Conservation (phyloP, 2,888 invertebrate species). For the Zelleria hepariella region DNA sequence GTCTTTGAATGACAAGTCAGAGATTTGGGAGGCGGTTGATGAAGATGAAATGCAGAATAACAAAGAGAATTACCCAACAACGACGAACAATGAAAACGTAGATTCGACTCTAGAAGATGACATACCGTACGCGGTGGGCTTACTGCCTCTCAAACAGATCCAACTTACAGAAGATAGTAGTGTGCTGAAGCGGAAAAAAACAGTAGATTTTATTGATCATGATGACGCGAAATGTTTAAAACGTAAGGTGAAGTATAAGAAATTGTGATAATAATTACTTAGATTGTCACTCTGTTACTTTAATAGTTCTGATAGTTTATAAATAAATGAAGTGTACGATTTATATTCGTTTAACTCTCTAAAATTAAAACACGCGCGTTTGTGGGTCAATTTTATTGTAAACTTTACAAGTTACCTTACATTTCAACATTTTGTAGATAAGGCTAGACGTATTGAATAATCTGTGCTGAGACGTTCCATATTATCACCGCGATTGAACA, state of each 20-base stretch:
- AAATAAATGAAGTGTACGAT: neutral
- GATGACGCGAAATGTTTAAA: constrained; percentile 57
- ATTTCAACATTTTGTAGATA: neutral
- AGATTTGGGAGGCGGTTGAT: constrained; percentile 28
- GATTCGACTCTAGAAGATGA: constrained; percentile 35
- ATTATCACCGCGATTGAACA: neutral
- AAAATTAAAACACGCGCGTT: constrained; percentile 1
- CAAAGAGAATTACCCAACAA: constrained; percentile 33
- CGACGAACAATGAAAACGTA: constrained; percentile 18
- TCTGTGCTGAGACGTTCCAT: neutral
- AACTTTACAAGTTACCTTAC: constrained; percentile 25
- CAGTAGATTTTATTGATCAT: constrained; percentile 30
- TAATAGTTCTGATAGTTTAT: neutral
- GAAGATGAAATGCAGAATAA: constrained; percentile 21
- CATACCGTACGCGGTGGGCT: constrained; percentile 60
- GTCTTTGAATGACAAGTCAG: constrained; percentile 24
- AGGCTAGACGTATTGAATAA: neutral
- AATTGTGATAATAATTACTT: constrained; percentile 24
- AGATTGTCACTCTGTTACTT: too few relatives aligned
- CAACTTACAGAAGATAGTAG: constrained; percentile 32
- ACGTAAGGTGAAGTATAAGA: constrained; percentile 59
- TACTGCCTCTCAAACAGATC: constrained; percentile 49
- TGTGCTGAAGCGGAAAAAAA: constrained; percentile 40
- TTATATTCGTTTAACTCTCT: constrained; percentile 4
- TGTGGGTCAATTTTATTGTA: constrained; percentile 26